Evolutionary conservation across 2,797 vertebrate genomes (phyloP).

Genomic region (Notoglanidium macrostoma): DNA sequence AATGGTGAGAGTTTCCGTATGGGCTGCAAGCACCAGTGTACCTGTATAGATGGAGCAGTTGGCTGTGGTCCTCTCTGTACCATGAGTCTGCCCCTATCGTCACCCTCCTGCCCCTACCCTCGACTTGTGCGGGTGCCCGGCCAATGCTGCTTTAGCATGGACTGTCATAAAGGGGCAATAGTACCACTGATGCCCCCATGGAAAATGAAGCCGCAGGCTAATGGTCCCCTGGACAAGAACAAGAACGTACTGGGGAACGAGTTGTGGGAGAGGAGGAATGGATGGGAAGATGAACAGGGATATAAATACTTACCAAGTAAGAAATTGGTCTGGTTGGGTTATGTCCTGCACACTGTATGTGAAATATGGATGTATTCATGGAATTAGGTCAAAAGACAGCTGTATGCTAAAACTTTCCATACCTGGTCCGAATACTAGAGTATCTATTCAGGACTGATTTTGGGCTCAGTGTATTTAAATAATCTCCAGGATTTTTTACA

Average conservation of each 20-base stretch:
- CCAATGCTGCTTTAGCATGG: slow-evolving; percentile 80
- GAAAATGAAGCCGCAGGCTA: slow-evolving; percentile 24
- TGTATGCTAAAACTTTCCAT: not conserved
- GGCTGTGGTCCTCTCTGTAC: slow-evolving; percentile 82
- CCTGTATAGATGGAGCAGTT: slow-evolving; percentile 82
- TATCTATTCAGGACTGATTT: not conserved
- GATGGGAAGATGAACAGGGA: slow-evolving; percentile 69
- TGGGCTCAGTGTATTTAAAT: not conserved
- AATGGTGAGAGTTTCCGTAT: slow-evolving; percentile 80
- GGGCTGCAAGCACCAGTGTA: slow-evolving; percentile 84
- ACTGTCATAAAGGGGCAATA: slow-evolving; percentile 66
- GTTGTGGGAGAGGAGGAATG: slow-evolving; percentile 69
- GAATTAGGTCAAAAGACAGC: not conserved
- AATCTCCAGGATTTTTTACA: not conserved
- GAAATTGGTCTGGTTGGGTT: slow-evolving; percentile 9
- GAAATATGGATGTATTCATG: not conserved
- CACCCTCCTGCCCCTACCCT: slow-evolving; percentile 74
- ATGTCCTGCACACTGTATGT: not conserved
- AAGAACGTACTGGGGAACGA: slow-evolving; percentile 71
- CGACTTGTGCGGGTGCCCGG: slow-evolving; percentile 77
- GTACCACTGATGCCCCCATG: slow-evolving; percentile 6
- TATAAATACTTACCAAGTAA: slow-evolving; percentile 76
- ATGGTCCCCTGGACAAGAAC: not conserved
- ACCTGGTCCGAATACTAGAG: not conserved
- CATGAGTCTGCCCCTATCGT: slow-evolving; percentile 73